Evolutionary conservation across 1,140 invertebrate species (phyloP).

Genomic region (Penaeus vannamei): DNA sequence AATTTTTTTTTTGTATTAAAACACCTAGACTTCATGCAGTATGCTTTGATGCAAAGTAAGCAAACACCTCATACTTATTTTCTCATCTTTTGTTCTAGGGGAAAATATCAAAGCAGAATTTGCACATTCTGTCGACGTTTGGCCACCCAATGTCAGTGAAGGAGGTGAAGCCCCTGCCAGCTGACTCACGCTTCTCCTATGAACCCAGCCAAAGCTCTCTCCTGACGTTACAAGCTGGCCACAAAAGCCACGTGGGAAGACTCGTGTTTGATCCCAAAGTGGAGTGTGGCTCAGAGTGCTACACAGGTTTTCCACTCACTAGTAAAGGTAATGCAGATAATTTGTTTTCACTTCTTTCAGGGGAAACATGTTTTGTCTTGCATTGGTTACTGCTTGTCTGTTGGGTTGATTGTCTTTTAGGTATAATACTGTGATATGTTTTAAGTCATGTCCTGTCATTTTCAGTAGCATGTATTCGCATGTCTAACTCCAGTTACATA

Average conservation of each 20-base stretch:
- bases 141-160: conserved; percentile 80
- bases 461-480: too few relatives aligned
- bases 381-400: too few relatives aligned
- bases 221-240: conserved; percentile 70
- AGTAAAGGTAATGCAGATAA: conserved; percentile 74
- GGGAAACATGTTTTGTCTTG: too few relatives aligned
- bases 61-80: background rate
- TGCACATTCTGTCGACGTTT: conserved; percentile 84
- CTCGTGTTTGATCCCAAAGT: conserved; percentile 81
- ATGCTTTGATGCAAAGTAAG: background rate
- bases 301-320: conserved; percentile 79
- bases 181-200: conserved; percentile 74
- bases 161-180: conserved; percentile 73
- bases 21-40: background rate
- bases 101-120: conserved; percentile 81
- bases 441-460: background rate
- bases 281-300: conserved; percentile 82
- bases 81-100: conserved; percentile 76
- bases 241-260: conserved; percentile 74
- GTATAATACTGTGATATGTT: background rate
- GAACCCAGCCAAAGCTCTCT: conserved; percentile 59
- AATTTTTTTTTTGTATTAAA: conserved; percentile 21
- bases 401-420: too few relatives aligned
- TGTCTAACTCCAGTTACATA: too few relatives aligned
- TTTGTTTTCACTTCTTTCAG: too few relatives aligned